phyloP scores from a whole-genome alignment of 2,888 invertebrate genomes.

The Dromius quadrimaculatus region DNA sequence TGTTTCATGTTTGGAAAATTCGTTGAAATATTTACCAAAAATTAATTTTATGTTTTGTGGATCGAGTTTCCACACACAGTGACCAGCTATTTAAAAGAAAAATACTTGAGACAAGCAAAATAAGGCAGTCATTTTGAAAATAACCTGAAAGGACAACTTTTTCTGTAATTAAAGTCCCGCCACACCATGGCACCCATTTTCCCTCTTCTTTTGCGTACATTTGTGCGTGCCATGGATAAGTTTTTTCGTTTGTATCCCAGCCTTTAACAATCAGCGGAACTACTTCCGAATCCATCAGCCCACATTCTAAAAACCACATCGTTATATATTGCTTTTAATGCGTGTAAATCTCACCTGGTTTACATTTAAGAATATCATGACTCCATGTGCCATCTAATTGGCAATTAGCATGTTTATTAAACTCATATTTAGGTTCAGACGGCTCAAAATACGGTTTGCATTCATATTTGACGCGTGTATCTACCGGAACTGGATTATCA shows the following conservation, averaged over 20 bases:
- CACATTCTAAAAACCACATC: slow-evolving; percentile 62
- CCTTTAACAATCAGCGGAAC: slow-evolving; percentile 65
- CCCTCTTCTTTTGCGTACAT: slow-evolving; percentile 66
- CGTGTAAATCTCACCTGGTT: slow-evolving; percentile 59
- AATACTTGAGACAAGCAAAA: background rate
- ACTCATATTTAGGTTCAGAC: slow-evolving; percentile 54
- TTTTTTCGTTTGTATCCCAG: slow-evolving; percentile 62
- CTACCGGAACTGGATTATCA: slow-evolving; percentile 60
- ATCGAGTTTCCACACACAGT: slow-evolving; percentile 65
- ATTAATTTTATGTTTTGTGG: slow-evolving; percentile 61
- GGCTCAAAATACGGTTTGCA: slow-evolving; percentile 64
- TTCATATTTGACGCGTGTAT: slow-evolving; percentile 61
- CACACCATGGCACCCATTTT: slow-evolving; percentile 69
- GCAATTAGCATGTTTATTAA: slow-evolving; percentile 60
- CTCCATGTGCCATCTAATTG: slow-evolving; percentile 66
- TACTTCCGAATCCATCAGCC: slow-evolving; percentile 60
- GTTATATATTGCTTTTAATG: background rate
- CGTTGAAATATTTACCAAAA: slow-evolving; percentile 63
- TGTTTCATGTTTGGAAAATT: slow-evolving; percentile 59
- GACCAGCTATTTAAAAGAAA: slow-evolving; percentile 61
- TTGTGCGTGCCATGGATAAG: slow-evolving; percentile 72
- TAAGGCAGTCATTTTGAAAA: background rate
- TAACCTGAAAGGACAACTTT: slow-evolving; percentile 63
- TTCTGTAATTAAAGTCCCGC: slow-evolving; percentile 69
- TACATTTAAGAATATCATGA: slow-evolving; percentile 62